Percentiles rank a stretch among this genome's conserved stretches.
phyloP scores from a whole-genome alignment of 1,140 invertebrate species.

The Magallana angulata region DNA sequence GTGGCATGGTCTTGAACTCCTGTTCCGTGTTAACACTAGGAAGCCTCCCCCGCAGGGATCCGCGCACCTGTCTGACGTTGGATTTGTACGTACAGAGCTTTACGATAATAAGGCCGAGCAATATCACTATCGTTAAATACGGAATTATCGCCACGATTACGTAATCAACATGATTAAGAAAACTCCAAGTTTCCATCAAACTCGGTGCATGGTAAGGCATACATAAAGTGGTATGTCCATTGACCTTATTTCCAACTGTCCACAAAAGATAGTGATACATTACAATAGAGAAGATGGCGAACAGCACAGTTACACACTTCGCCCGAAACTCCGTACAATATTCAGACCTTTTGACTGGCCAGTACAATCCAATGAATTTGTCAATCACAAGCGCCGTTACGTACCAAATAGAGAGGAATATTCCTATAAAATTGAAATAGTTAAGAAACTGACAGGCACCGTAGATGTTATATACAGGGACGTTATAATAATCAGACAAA shows the following conservation, averaged over 20 bases:
- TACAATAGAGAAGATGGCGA: slow-evolving; percentile 61
- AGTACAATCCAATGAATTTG: slow-evolving; percentile 69
- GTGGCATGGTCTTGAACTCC: slow-evolving; percentile 52
- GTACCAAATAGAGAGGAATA: slow-evolving; percentile 73
- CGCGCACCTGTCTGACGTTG: slow-evolving; percentile 32
- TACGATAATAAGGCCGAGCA: slow-evolving; percentile 57
- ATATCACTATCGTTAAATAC: slow-evolving; percentile 52
- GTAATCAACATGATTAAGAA: slow-evolving; percentile 57
- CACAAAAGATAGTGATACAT: slow-evolving; percentile 66
- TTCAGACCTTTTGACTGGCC: slow-evolving; percentile 63
- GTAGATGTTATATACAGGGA: slow-evolving; percentile 56
- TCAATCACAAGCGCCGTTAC: slow-evolving; percentile 71
- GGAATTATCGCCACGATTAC: slow-evolving; percentile 63
- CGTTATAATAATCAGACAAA: slow-evolving; percentile 49
- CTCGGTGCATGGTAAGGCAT: slow-evolving; percentile 49
- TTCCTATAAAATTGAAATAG: slow-evolving; percentile 66
- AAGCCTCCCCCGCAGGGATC: background rate
- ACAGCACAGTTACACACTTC: slow-evolving; percentile 61
- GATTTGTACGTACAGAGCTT: slow-evolving; percentile 35
- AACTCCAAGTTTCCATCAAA: slow-evolving; percentile 50
- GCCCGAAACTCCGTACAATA: slow-evolving; percentile 68
- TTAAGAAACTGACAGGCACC: slow-evolving; percentile 65
- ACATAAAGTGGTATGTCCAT: background rate
- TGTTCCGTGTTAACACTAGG: background rate
- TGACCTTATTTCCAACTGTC: slow-evolving; percentile 55